These are phyloP conservation scores for Percina caprodes DNA, from an alignment of 2,113 vertebrate species.

Conservation along the genomic window DNA sequence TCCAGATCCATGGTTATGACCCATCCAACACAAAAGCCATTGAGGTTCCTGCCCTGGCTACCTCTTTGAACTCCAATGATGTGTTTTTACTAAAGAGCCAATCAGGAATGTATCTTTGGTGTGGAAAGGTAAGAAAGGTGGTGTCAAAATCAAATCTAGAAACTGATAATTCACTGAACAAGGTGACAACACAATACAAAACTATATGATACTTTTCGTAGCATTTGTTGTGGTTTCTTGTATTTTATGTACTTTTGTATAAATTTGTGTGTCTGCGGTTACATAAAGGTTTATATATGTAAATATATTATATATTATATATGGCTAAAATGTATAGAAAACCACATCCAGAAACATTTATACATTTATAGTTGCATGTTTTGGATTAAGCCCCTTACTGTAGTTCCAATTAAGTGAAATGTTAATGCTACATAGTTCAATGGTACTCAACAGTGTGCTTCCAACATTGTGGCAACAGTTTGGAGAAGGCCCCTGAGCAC, in stretches of 20 bases:
- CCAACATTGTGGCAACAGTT: not conserved
- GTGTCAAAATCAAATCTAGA: not conserved
- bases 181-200: not conserved
- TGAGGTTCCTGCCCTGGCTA: conserved; percentile 78
- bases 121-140: conserved; percentile 87
- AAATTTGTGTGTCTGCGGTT: not conserved
- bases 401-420: not conserved
- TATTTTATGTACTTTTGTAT: not conserved
- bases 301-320: not conserved
- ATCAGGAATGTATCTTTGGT: conserved; percentile 87
- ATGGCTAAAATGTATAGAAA: not conserved
- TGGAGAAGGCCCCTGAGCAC: not conserved
- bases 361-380: not conserved
- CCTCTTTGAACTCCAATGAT: conserved; percentile 91
- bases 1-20: conserved; percentile 88
- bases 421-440: not conserved
- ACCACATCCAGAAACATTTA: not conserved
- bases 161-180: not conserved
- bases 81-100: conserved; percentile 89
- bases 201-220: not conserved
- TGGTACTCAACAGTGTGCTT: not conserved
- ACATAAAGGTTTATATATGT: not conserved
- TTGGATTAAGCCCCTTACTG: not conserved
- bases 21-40: conserved; percentile 86
- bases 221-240: not conserved